A percentile compares a stretch with the other conserved stretches of the same genome.
Evolutionary conservation across 2,797 vertebrate species (phyloP).

Genomic region (Gobio occitaniae): DNA sequence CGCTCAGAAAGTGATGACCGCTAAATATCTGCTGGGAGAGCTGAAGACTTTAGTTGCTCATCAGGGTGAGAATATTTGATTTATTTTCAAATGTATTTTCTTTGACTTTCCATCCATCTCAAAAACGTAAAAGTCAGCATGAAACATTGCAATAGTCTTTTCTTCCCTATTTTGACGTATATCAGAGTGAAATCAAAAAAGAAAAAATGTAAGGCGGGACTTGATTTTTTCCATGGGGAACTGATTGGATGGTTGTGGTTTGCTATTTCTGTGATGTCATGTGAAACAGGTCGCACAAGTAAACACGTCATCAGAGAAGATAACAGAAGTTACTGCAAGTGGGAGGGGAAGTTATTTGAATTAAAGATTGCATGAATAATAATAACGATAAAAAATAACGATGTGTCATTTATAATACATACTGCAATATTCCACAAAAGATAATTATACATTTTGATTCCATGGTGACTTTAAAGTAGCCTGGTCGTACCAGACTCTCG

Average conservation of each 20-base stretch:
- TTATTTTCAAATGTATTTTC: background rate
- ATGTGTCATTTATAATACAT: background rate
- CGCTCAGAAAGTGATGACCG: slow-evolving; percentile 71
- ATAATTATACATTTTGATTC: background rate
- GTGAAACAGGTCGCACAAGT: too few relatives aligned
- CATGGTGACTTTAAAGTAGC: background rate
- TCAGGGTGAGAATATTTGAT: slow-evolving; percentile 65
- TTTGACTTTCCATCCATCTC: background rate
- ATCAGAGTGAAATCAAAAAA: too few relatives aligned
- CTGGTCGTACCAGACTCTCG: too few relatives aligned
- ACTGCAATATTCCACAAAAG: background rate
- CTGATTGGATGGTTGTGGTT: too few relatives aligned
- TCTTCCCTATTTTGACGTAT: too few relatives aligned
- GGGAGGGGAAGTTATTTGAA: too few relatives aligned
- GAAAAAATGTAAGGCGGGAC: too few relatives aligned
- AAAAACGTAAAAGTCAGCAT: background rate
- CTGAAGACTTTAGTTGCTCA: slow-evolving; percentile 75
- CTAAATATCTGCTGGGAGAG: slow-evolving; percentile 84
- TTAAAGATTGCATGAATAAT: background rate
- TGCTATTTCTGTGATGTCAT: too few relatives aligned
- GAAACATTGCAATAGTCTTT: too few relatives aligned
- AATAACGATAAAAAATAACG: background rate
- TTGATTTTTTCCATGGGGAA: too few relatives aligned
- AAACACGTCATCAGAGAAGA: too few relatives aligned
- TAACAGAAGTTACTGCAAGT: too few relatives aligned